These are phyloP conservation scores for Lasiurus borealis DNA, from an alignment of 2,113 vertebrate species.

Conservation along the genomic window DNA sequence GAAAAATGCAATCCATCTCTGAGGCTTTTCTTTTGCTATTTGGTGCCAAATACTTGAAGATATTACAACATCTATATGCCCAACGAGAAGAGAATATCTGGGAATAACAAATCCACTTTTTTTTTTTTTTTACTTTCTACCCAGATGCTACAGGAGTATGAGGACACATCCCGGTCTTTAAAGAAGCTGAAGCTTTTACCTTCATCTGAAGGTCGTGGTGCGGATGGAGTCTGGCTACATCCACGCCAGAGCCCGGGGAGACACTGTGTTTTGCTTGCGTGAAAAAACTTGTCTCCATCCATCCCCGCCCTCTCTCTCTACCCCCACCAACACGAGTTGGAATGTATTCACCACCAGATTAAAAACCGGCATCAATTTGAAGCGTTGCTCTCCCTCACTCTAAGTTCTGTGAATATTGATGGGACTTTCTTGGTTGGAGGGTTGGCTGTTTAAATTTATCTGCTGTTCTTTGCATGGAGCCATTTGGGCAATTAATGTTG, in stretches of 20 bases:
- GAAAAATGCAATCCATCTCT: background rate
- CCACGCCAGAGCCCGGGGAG: accelerated
- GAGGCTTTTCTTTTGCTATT: slow-evolving; percentile 39
- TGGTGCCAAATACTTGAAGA: background rate
- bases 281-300: background rate
- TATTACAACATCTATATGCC: background rate
- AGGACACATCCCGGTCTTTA: background rate
- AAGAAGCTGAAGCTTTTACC: background rate
- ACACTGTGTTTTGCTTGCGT: background rate
- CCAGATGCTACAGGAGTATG: background rate
- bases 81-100: background rate
- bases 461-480: slow-evolving; percentile 64
- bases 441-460: slow-evolving; percentile 79
- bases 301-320: background rate
- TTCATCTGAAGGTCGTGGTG: slow-evolving; percentile 15
- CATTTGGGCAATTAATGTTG: slow-evolving; percentile 75
- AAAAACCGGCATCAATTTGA: slow-evolving; percentile 52
- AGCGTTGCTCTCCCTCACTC: slow-evolving; percentile 69
- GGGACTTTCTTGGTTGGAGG: slow-evolving; percentile 71
- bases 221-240: background rate
- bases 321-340: too few species aligned
- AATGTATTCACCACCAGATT: slow-evolving; percentile 24
- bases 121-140: background rate
- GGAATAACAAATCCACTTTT: background rate
- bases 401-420: slow-evolving; percentile 75